Conservation (phyloP, 1,140 invertebrate species). For the Eupristina koningsbergeri region DNA sequence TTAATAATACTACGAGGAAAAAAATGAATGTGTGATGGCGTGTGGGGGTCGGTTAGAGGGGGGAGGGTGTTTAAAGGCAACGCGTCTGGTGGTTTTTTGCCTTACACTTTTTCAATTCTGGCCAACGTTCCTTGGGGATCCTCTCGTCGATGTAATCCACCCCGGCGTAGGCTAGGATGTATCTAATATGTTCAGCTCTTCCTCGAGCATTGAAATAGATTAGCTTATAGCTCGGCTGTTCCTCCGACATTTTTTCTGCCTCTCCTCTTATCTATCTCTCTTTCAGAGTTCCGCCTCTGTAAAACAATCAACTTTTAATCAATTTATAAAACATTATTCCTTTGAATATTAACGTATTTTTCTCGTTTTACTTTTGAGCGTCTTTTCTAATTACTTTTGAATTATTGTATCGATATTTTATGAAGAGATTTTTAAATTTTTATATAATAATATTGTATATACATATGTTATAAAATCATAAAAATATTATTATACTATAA, state of each 20-base stretch:
- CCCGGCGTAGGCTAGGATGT: conserved; percentile 78
- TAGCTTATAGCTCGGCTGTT: conserved; percentile 74
- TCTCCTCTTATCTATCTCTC: not conserved
- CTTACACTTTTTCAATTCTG: conserved; percentile 74
- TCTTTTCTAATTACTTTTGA: too few relatives aligned
- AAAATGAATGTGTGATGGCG: too few relatives aligned
- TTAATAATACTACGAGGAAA: too few relatives aligned
- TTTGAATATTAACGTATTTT: conserved; percentile 1
- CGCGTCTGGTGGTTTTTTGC: too few relatives aligned
- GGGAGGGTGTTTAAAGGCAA: too few relatives aligned
- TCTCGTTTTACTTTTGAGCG: not conserved
- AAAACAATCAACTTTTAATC: not conserved
- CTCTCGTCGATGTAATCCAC: conserved; percentile 78
- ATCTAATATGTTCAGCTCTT: conserved; percentile 79
- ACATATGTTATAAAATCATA: too few relatives aligned
- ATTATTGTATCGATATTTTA: too few relatives aligned
- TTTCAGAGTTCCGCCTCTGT: not conserved
- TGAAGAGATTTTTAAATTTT: too few relatives aligned
- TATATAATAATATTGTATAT: too few relatives aligned
- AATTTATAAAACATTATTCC: not conserved
- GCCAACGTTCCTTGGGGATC: conserved; percentile 74
- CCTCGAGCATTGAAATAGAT: conserved; percentile 81
- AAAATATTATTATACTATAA: too few relatives aligned
- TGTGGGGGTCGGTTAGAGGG: too few relatives aligned
- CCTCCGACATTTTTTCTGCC: conserved; percentile 41